Evolutionary conservation across 1,140 invertebrate species (phyloP).

Genomic region (Sesamia nonagrioides): DNA sequence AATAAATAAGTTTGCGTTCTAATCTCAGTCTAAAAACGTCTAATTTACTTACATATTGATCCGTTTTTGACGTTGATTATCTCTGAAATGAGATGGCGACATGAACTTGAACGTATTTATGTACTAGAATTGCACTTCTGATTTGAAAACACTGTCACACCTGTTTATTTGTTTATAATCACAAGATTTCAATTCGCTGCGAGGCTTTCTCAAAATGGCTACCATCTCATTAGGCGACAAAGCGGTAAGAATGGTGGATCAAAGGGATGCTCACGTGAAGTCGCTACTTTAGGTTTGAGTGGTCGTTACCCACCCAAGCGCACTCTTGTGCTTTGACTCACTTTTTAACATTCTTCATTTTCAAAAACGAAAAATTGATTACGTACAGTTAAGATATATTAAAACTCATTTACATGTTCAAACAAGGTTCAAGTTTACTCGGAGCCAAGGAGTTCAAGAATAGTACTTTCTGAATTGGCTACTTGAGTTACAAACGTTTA

Average conservation of each 20-base stretch:
- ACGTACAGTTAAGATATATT: conserved; percentile 36
- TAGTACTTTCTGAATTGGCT: not conserved
- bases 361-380: conserved; percentile 56
- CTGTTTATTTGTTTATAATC: conserved; percentile 26
- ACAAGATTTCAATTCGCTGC: conserved; percentile 20
- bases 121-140: too few relatives aligned
- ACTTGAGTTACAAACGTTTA: not conserved
- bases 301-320: conserved; percentile 61
- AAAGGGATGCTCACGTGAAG: conserved; percentile 66
- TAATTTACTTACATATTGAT: too few relatives aligned
- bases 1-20: too few relatives aligned
- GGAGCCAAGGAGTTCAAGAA: not conserved
- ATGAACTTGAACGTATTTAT: too few relatives aligned
- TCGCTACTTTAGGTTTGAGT: conserved; percentile 59
- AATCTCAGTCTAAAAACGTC: too few relatives aligned
- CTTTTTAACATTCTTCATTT: conserved; percentile 60
- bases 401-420: conserved; percentile 35
- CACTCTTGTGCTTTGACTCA: conserved; percentile 55
- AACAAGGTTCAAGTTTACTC: too few relatives aligned
- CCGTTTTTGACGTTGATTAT: too few relatives aligned
- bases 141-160: not conserved
- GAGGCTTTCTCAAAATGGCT: conserved; percentile 53
- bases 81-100: too few relatives aligned
- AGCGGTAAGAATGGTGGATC: conserved; percentile 64
- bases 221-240: conserved; percentile 59